These are phyloP conservation scores for Anas capensis DNA, from an alignment of 2,797 vertebrate species.

Conservation along the genomic window DNA sequence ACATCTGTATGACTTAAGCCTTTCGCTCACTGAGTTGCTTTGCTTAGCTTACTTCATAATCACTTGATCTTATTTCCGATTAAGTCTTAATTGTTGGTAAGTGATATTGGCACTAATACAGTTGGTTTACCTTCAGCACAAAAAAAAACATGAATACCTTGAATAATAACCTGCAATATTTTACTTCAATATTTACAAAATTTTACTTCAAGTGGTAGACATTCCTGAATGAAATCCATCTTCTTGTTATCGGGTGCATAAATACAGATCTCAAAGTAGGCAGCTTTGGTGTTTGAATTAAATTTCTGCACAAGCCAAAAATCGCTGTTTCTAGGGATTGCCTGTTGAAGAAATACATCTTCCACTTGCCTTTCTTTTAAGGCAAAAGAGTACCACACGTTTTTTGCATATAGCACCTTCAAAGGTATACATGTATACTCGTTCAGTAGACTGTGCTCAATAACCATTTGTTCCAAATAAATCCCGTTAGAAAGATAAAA, in stretches of 20 bases:
- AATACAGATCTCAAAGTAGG: background rate
- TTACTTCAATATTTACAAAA: background rate
- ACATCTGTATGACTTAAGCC: background rate
- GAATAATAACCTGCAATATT: background rate
- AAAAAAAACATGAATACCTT: background rate
- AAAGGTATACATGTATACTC: background rate
- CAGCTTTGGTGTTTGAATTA: background rate
- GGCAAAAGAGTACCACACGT: background rate
- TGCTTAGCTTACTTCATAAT: slow-evolving; percentile 5
- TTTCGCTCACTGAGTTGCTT: background rate
- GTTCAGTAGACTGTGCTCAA: background rate
- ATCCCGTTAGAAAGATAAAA: slow-evolving; percentile 43
- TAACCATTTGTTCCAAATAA: slow-evolving; percentile 25
- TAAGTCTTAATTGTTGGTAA: background rate
- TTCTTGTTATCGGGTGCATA: background rate
- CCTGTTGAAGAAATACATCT: background rate
- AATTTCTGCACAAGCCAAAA: background rate
- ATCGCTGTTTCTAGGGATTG: background rate
- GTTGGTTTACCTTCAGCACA: background rate
- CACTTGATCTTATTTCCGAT: slow-evolving; percentile 19
- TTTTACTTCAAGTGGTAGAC: background rate
- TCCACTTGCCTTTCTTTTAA: background rate
- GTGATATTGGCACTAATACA: background rate
- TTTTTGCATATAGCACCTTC: background rate
- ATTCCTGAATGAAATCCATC: background rate